These are phyloP conservation scores for Synergus gifuensis DNA, from an alignment of 2,888 invertebrate species.

Conservation along the genomic window DNA sequence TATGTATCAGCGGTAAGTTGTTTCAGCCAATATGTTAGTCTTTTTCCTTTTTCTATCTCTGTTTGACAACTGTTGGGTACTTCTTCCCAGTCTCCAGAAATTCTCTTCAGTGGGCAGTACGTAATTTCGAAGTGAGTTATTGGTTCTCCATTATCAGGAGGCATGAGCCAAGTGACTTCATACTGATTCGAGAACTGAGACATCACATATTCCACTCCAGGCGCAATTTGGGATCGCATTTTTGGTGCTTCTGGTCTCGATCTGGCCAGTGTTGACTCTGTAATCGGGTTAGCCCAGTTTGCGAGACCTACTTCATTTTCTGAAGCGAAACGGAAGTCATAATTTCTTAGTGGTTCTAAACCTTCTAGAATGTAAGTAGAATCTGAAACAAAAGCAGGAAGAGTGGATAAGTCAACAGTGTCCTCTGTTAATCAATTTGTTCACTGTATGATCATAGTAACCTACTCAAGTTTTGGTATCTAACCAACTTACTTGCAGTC, in stretches of 20 bases:
- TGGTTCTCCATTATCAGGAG: conserved; percentile 93
- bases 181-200: conserved; percentile 88
- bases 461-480: not conserved
- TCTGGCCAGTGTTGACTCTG: conserved; percentile 86
- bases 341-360: conserved; percentile 86
- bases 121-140: conserved; percentile 90
- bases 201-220: conserved; percentile 71
- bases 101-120: conserved; percentile 87
- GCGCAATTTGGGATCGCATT: conserved; percentile 79
- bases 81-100: conserved; percentile 83
- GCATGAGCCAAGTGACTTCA: conserved; percentile 90
- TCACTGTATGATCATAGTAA: not conserved
- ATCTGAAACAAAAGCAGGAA: conserved; percentile 73
- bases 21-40: conserved; percentile 84
- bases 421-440: not conserved
- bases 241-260: conserved; percentile 88
- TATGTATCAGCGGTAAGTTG: conserved; percentile 87
- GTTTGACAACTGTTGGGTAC: conserved; percentile 80
- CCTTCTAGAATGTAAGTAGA: conserved; percentile 90
- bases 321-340: conserved; percentile 91
- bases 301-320: conserved; percentile 91
- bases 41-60: conserved; percentile 82
- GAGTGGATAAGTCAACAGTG: not conserved
- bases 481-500: conserved; percentile 81
- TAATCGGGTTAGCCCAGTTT: conserved; percentile 83